Evolutionary conservation across 2,797 vertebrate genomes (phyloP).

Genomic region (Hydrocynus forskahlii): DNA sequence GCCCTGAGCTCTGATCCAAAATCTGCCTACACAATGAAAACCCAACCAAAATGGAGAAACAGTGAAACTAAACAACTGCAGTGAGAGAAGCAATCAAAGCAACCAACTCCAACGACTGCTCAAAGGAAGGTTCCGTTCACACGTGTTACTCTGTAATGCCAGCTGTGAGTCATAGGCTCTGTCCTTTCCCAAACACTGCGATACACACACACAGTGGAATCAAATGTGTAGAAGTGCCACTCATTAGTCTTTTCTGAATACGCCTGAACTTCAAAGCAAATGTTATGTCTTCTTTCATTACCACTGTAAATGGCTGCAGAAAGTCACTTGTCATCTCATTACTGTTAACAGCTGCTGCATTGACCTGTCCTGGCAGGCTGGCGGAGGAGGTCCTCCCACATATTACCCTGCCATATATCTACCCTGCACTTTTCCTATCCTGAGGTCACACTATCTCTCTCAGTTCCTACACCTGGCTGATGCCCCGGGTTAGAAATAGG

Average conservation of each 20-base stretch:
- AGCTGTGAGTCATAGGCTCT: conserved; percentile 35
- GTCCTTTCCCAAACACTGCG: conserved; percentile 10
- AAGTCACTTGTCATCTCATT: conserved; percentile 57
- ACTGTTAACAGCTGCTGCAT: conserved; percentile 45
- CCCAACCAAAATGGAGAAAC: background rate
- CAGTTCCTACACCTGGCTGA: conserved; percentile 19
- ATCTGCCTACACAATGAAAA: conserved; percentile 30
- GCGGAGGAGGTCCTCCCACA: conserved; percentile 40
- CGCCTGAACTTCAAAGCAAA: conserved; percentile 53
- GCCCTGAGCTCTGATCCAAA: conserved; percentile 48
- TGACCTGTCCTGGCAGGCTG: conserved; percentile 52
- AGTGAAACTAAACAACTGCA: background rate
- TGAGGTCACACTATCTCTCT: conserved; percentile 35
- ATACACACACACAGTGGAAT: conserved; percentile 8
- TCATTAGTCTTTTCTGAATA: conserved; percentile 43
- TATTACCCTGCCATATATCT: conserved; percentile 43
- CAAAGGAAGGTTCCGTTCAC: conserved; percentile 22
- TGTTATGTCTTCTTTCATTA: conserved; percentile 54
- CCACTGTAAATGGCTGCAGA: conserved; percentile 49
- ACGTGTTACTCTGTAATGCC: conserved; percentile 19
- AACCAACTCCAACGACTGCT: conserved; percentile 37
- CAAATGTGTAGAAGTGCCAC: conserved; percentile 15
- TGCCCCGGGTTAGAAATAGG: conserved; percentile 20
- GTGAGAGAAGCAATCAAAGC: conserved; percentile 1
- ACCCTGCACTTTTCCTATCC: conserved; percentile 4